Evolutionary conservation across 2,888 invertebrate species (phyloP).

Genomic region (Cephus runcator): DNA sequence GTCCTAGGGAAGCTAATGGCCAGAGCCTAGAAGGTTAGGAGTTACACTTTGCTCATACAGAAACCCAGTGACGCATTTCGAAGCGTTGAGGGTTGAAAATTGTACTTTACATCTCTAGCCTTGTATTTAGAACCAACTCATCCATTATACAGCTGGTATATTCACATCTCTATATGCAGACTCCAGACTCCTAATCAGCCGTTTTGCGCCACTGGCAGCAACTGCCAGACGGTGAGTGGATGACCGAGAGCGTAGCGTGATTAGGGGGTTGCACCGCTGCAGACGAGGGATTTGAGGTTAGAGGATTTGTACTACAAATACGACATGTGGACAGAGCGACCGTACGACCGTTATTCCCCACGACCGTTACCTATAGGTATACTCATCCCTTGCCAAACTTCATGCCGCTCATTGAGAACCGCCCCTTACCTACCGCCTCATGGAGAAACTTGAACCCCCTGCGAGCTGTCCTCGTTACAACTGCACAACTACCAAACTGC

Average conservation of each 20-base stretch:
- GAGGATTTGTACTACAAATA: constrained; percentile 50
- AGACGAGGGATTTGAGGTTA: constrained; percentile 38
- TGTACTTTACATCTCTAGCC: neutral
- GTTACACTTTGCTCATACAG: neutral
- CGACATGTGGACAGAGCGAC: constrained; percentile 42
- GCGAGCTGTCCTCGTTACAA: constrained; percentile 38
- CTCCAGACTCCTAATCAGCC: neutral
- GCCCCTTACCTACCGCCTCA: neutral
- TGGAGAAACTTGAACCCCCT: neutral
- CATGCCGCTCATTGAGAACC: neutral
- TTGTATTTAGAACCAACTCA: neutral
- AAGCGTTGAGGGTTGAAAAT: neutral
- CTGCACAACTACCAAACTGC: constrained; percentile 46
- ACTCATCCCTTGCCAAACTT: neutral
- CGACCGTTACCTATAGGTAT: neutral
- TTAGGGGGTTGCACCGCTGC: constrained; percentile 32
- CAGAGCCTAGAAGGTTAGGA: neutral
- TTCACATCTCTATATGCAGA: neutral
- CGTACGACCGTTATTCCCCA: constrained; percentile 3
- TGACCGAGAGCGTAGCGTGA: constrained; percentile 21
- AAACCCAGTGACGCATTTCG: neutral
- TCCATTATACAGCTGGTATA: neutral
- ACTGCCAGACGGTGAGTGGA: neutral
- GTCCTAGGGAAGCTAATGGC: neutral
- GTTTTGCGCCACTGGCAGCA: neutral